phyloP scores from a whole-genome alignment of 2,113 vertebrate genomes.

The Poeciliopsis occidentalis region DNA sequence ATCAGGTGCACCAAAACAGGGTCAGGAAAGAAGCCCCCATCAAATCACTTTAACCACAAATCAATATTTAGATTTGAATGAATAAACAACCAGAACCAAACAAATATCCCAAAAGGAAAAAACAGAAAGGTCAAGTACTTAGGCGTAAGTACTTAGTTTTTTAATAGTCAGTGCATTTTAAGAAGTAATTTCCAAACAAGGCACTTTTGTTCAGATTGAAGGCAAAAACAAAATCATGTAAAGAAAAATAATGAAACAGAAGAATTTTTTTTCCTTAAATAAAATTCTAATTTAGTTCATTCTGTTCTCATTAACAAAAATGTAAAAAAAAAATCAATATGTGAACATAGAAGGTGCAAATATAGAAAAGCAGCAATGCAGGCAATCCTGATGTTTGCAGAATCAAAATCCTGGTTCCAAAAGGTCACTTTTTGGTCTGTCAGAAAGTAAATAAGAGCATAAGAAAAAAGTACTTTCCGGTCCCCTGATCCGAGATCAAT shows the following conservation, averaged over 20 bases:
- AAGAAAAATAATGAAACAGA: neutral
- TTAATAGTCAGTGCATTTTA: conserved; percentile 21
- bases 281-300: neutral
- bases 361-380: conserved; percentile 18
- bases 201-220: conserved; percentile 46
- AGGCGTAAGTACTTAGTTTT: neutral
- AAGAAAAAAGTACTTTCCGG: neutral
- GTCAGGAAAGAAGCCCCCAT: neutral
- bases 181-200: conserved; percentile 10
- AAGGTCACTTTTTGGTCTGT: conserved; percentile 31
- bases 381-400: conserved; percentile 14
- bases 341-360: conserved; percentile 42
- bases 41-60: neutral
- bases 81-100: conserved; percentile 5
- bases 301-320: neutral
- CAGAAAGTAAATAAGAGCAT: conserved; percentile 40
- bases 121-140: neutral
- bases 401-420: conserved; percentile 30
- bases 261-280: neutral
- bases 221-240: neutral
- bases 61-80: neutral
- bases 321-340: conserved; percentile 3
- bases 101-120: neutral
- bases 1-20: conserved; percentile 3
- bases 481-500: conserved; percentile 5